Evolutionary conservation across 2,113 vertebrate species (phyloP).

Genomic region (Hyperopisus bebe): DNA sequence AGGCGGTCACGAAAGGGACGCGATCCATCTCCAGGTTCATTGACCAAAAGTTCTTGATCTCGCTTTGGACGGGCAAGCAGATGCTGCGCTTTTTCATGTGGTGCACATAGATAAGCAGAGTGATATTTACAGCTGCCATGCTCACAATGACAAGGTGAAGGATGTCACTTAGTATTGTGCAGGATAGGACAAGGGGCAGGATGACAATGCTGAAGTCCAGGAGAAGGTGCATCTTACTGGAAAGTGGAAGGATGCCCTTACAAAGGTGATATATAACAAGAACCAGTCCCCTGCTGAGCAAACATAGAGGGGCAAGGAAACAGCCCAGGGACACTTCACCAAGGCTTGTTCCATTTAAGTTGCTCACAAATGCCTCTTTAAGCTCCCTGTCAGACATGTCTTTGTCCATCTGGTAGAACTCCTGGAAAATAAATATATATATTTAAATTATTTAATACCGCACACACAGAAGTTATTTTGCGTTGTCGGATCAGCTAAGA

Average conservation of each 20-base stretch:
- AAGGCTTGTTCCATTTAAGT: slow-evolving; percentile 82
- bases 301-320: slow-evolving; percentile 66
- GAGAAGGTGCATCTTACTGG: slow-evolving; percentile 56
- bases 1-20: slow-evolving; percentile 73
- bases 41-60: slow-evolving; percentile 59
- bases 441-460: background rate
- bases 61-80: slow-evolving; percentile 33
- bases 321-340: slow-evolving; percentile 71
- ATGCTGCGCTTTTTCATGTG: slow-evolving; percentile 31
- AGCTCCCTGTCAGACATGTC: slow-evolving; percentile 72
- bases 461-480: background rate
- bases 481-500: background rate
- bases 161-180: slow-evolving; percentile 68
- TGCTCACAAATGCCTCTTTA: slow-evolving; percentile 85
- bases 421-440: background rate
- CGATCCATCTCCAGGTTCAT: slow-evolving; percentile 52
- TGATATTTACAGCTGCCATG: slow-evolving; percentile 41
- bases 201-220: slow-evolving; percentile 74
- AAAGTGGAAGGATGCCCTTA: slow-evolving; percentile 46
- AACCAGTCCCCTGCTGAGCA: slow-evolving; percentile 74
- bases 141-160: slow-evolving; percentile 51
- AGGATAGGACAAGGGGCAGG: slow-evolving; percentile 67
- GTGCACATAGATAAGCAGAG: slow-evolving; percentile 56
- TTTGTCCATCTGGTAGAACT: slow-evolving; percentile 20
- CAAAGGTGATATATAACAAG: slow-evolving; percentile 59